Evolutionary conservation across 2,113 vertebrate genomes (phyloP).

Genomic region (Hyaena hyaena): DNA sequence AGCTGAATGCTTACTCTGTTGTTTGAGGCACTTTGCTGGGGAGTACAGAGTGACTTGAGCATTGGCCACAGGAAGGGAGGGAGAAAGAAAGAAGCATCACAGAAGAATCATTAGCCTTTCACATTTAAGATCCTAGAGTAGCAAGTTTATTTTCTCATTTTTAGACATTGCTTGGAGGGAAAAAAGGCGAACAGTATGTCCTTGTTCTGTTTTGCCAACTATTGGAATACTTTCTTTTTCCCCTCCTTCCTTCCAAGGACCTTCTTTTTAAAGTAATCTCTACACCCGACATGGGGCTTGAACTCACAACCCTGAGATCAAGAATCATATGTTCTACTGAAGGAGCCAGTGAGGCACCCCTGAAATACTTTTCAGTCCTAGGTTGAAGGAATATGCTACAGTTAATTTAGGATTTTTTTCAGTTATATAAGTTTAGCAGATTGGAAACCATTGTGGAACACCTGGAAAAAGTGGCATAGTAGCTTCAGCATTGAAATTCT

Average conservation of each 20-base stretch:
- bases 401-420: conserved; percentile 55
- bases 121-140: neutral
- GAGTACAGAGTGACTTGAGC: conserved; percentile 21
- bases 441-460: conserved; percentile 33
- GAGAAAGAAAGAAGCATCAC: neutral
- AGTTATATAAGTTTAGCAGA: conserved; percentile 6
- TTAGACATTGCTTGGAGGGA: neutral
- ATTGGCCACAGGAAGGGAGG: neutral
- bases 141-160: conserved; percentile 35
- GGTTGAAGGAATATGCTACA: conserved; percentile 42
- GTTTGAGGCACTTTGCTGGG: conserved; percentile 40
- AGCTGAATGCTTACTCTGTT: neutral
- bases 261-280: neutral
- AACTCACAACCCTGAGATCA: neutral
- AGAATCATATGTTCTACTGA: neutral
- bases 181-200: neutral
- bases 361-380: conserved; percentile 31
- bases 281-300: neutral
- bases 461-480: conserved; percentile 34
- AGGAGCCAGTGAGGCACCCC: neutral
- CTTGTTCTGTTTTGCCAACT: conserved; percentile 27
- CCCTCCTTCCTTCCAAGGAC: neutral
- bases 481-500: conserved; percentile 49
- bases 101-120: conserved; percentile 35
- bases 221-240: neutral